Percentiles rank a stretch among this genome's conserved stretches.
phyloP scores from a whole-genome alignment of 2,888 invertebrate species.

The Ptycholaimellus sp. region DNA sequence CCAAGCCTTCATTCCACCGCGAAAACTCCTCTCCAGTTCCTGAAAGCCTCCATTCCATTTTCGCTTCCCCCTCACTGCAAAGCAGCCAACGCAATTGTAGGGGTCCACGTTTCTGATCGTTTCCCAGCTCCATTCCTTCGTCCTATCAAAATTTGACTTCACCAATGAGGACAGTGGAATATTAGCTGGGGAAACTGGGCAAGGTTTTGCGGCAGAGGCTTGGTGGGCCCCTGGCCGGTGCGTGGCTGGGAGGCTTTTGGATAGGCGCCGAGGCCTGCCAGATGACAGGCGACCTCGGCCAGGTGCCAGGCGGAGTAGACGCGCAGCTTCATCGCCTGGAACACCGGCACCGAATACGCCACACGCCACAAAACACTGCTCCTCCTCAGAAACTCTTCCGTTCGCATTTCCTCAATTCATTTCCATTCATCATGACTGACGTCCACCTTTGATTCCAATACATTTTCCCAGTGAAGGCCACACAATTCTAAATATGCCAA shows the following conservation, averaged over 20 bases:
- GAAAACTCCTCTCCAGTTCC: slow-evolving; percentile 53
- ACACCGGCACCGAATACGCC: slow-evolving; percentile 60
- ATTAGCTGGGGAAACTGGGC: too few relatives aligned
- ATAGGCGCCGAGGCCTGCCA: slow-evolving; percentile 72
- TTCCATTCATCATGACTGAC: too few relatives aligned
- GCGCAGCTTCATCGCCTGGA: slow-evolving; percentile 62
- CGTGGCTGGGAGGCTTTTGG: slow-evolving; percentile 47
- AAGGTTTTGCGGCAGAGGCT: too few relatives aligned
- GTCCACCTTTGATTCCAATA: too few relatives aligned
- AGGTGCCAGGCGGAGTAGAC: slow-evolving; percentile 68
- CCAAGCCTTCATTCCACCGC: slow-evolving; percentile 75
- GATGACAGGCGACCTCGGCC: slow-evolving; percentile 73
- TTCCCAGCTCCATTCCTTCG: slow-evolving; percentile 44
- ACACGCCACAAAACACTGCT: slow-evolving; percentile 50
- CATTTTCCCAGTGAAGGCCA: too few relatives aligned
- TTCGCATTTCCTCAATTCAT: slow-evolving; percentile 54
- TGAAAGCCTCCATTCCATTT: too few relatives aligned
- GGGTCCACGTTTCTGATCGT: slow-evolving; percentile 62
- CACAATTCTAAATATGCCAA: background rate
- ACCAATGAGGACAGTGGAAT: too few relatives aligned
- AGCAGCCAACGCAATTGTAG: slow-evolving; percentile 52
- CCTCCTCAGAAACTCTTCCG: slow-evolving; percentile 44
- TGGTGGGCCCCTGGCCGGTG: slow-evolving; percentile 58
- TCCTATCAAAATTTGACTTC: too few relatives aligned
- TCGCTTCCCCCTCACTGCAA: too few relatives aligned